Conservation (phyloP, 2,113 vertebrate genomes). For the Zapornia atra region DNA sequence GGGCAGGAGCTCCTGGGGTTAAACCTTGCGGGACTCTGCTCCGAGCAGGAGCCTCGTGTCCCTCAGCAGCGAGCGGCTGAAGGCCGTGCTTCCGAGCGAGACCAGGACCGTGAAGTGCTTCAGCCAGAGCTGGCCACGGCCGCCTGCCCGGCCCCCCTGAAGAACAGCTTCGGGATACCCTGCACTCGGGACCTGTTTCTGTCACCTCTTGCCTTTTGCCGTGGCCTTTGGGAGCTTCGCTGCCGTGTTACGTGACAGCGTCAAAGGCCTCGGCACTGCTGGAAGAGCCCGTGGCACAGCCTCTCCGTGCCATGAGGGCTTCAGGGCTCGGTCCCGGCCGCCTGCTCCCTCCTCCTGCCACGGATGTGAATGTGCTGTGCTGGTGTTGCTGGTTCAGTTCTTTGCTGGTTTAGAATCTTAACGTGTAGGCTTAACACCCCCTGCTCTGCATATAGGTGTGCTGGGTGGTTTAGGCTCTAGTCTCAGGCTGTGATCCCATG, state of each 20-base stretch:
- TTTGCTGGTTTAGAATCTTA: not conserved
- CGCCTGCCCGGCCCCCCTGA: not conserved
- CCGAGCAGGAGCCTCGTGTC: not conserved
- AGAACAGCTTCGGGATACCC: not conserved
- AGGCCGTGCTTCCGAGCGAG: not conserved
- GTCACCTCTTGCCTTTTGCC: not conserved
- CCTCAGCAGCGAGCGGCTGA: not conserved
- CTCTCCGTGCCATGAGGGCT: fast-evolving
- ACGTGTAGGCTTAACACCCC: fast-evolving
- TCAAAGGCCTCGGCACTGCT: not conserved
- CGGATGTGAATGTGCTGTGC: not conserved
- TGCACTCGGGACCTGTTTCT: fast-evolving
- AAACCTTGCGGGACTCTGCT: fast-evolving
- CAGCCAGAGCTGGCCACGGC: not conserved
- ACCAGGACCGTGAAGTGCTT: not conserved
- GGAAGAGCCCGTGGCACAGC: fast-evolving
- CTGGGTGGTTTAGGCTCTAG: not conserved
- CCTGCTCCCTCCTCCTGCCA: not conserved
- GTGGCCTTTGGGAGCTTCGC: not conserved
- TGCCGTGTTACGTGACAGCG: fast-evolving
- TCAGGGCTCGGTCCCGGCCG: not conserved
- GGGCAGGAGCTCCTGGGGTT: not conserved
- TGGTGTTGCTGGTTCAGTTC: not conserved
- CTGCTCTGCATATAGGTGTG: fast-evolving
- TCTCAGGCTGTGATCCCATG: fast-evolving